A percentile compares a stretch with the other conserved stretches of the same genome.
phyloP scores from a whole-genome alignment of 64 coral and sea anemone genomes.

The Pocillopora verrucosa region DNA sequence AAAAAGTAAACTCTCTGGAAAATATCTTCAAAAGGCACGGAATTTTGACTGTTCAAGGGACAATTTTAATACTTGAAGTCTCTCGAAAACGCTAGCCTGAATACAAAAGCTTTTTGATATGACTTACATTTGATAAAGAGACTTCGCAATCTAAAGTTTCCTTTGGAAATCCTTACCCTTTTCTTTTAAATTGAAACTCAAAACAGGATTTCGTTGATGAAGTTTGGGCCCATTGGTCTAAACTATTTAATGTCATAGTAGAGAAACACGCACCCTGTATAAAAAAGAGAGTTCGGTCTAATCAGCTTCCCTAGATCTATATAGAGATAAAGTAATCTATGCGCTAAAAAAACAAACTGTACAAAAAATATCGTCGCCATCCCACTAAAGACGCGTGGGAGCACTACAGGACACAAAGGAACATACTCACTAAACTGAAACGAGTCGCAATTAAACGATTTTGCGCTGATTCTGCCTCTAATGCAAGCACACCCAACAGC shows the following conservation, averaged over 20 bases:
- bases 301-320: slow-evolving; percentile 59
- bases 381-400: slow-evolving; percentile 37
- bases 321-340: slow-evolving; percentile 36
- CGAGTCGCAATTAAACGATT: slow-evolving; percentile 51
- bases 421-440: slow-evolving; percentile 45
- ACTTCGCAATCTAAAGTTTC: too few relatives aligned
- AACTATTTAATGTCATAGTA: neutral
- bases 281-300: neutral
- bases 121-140: too few relatives aligned
- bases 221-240: slow-evolving; percentile 28
- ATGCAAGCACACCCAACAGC: neutral
- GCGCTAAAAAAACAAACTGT: slow-evolving; percentile 20
- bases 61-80: too few relatives aligned
- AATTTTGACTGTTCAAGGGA: too few relatives aligned
- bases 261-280: neutral
- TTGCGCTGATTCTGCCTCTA: slow-evolving; percentile 29
- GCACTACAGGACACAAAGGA: slow-evolving; percentile 47
- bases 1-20: too few relatives aligned
- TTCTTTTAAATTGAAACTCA: too few relatives aligned
- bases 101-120: too few relatives aligned
- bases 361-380: slow-evolving; percentile 48
- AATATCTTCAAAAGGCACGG: too few relatives aligned
- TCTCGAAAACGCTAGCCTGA: too few relatives aligned
- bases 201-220: too few relatives aligned
- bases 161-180: too few relatives aligned